These are phyloP conservation scores for Hypomesus transpacificus DNA, from an alignment of 2,113 vertebrate species.

Conservation along the genomic window DNA sequence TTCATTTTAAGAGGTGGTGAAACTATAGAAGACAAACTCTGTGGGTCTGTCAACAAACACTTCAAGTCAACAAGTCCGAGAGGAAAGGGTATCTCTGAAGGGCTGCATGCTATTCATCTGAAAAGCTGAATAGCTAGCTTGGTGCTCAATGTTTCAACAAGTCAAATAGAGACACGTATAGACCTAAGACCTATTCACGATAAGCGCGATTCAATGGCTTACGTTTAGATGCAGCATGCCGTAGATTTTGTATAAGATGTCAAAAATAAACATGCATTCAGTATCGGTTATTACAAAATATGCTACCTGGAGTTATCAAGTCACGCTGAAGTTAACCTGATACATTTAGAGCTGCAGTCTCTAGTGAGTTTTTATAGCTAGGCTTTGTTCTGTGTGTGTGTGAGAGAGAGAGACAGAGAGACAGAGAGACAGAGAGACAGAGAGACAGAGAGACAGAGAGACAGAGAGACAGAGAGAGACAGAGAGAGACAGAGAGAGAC, in stretches of 20 bases:
- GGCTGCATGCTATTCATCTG: constrained; percentile 60
- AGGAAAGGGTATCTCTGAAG: constrained; percentile 50
- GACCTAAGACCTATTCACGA: constrained; percentile 27
- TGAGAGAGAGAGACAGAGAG: too few relatives aligned
- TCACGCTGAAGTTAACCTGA: too few relatives aligned
- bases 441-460: too few relatives aligned
- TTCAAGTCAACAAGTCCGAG: constrained; percentile 69
- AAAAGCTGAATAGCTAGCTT: constrained; percentile 51
- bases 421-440: too few relatives aligned
- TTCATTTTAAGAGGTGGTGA: constrained; percentile 59
- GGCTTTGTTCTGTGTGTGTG: too few relatives aligned
- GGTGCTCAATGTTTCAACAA: constrained; percentile 59
- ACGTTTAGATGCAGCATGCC: constrained; percentile 43
- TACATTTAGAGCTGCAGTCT: too few relatives aligned
- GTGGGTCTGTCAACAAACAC: constrained; percentile 73
- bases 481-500: too few relatives aligned
- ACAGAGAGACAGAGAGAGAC: too few relatives aligned
- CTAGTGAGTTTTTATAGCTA: too few relatives aligned
- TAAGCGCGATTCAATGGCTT: constrained; percentile 44
- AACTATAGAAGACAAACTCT: constrained; percentile 68
- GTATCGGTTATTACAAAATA: neutral
- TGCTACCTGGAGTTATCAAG: too few relatives aligned
- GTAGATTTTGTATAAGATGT: neutral
- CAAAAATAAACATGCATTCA: constrained; percentile 42
- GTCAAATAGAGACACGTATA: constrained; percentile 61